Conservation (phyloP, 2,797 vertebrate genomes). For the Dallia pectoralis region DNA sequence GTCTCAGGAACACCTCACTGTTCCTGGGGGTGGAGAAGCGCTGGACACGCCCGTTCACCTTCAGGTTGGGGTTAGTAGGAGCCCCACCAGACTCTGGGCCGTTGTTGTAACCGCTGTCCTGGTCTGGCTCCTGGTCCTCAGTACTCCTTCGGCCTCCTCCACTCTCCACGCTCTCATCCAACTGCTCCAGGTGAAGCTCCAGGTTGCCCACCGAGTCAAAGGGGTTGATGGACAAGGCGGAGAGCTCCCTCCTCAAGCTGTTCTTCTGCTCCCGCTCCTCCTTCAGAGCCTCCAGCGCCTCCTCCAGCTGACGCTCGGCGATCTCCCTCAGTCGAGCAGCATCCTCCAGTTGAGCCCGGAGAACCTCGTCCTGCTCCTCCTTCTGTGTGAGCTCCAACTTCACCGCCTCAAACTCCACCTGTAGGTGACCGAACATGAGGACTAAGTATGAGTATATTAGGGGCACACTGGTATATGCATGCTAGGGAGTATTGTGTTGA, state of each 20-base stretch:
- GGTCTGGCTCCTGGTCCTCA: constrained; percentile 63
- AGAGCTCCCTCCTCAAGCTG: constrained; percentile 77
- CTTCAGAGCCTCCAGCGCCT: constrained; percentile 83
- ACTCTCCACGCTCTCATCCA: constrained; percentile 71
- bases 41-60: constrained; percentile 67
- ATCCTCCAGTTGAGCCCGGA: constrained; percentile 78
- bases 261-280: constrained; percentile 86
- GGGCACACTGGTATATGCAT: background rate
- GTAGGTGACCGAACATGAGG: constrained; percentile 21
- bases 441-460: background rate
- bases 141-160: constrained; percentile 50
- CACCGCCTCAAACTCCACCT: constrained; percentile 85
- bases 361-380: constrained; percentile 78
- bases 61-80: constrained; percentile 69
- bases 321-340: constrained; percentile 75
- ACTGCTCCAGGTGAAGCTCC: constrained; percentile 75
- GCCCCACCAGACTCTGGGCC: constrained; percentile 60
- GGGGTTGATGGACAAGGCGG: constrained; percentile 70
- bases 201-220: constrained; percentile 77
- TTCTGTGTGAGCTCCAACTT: constrained; percentile 82
- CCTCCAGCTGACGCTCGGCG: constrained; percentile 81
- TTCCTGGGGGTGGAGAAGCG: constrained; percentile 73
- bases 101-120: constrained; percentile 71
- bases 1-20: constrained; percentile 70
- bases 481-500: background rate